A percentile compares a stretch with the other conserved stretches of the same genome.
Conservation (phyloP, 2,888 invertebrate genomes). For the Chorisops tibialis region DNA sequence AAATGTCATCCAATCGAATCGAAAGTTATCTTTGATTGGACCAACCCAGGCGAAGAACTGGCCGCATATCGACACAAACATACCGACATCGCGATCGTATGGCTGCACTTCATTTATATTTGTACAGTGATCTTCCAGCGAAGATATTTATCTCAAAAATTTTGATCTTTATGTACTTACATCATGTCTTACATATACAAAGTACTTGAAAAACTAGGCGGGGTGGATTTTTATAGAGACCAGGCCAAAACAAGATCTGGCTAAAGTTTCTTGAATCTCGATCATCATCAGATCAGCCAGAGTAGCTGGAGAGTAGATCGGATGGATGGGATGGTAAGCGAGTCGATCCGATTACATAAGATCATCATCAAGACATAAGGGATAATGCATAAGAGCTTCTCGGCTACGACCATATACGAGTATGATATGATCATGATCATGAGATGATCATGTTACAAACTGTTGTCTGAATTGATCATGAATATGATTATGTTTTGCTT, state of each 20-base stretch:
- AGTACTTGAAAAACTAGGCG: slow-evolving; percentile 14
- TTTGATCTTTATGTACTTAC: slow-evolving; percentile 14
- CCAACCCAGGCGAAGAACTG: slow-evolving; percentile 1
- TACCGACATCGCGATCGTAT: background rate
- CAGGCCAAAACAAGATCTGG: too few relatives aligned
- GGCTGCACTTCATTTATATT: background rate
- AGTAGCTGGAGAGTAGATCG: too few relatives aligned
- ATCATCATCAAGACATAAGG: too few relatives aligned
- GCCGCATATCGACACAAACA: slow-evolving; percentile 3
- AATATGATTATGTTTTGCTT: slow-evolving; percentile 1
- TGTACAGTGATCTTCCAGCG: background rate
- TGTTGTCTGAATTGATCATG: too few relatives aligned
- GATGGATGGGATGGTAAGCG: too few relatives aligned
- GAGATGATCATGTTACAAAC: too few relatives aligned
- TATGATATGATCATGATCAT: too few relatives aligned
- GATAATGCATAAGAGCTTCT: too few relatives aligned
- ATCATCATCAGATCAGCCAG: too few relatives aligned
- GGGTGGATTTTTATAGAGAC: slow-evolving; percentile 14
- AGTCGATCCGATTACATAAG: too few relatives aligned
- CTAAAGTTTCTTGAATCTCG: too few relatives aligned
- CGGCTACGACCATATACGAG: too few relatives aligned
- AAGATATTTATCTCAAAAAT: slow-evolving; percentile 22
- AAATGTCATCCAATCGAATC: slow-evolving; percentile 15
- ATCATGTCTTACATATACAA: background rate
- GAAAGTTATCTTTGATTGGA: slow-evolving; percentile 17